A percentile compares a stretch with the other conserved stretches of the same genome.
phyloP scores from a whole-genome alignment of 1,140 invertebrate genomes.

The Nymphalis io region DNA sequence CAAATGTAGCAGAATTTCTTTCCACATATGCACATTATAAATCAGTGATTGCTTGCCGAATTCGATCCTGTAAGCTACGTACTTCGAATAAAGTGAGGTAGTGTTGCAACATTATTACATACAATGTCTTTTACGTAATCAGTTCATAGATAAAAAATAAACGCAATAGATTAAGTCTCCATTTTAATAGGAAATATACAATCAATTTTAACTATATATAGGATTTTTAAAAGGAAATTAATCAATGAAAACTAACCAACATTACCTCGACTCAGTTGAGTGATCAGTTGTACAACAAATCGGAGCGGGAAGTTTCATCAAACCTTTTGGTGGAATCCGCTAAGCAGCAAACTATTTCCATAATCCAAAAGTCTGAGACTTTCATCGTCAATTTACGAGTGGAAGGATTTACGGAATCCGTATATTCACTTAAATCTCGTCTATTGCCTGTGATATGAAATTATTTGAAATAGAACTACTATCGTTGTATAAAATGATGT shows the following conservation, averaged over 20 bases:
- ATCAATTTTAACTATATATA: too few relatives aligned
- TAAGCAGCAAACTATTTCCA: constrained; percentile 9
- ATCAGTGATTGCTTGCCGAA: too few relatives aligned
- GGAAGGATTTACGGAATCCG: constrained; percentile 9
- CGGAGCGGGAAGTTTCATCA: constrained; percentile 2
- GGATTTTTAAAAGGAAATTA: too few relatives aligned
- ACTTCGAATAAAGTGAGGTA: too few relatives aligned
- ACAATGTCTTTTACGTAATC: too few relatives aligned
- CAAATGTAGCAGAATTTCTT: too few relatives aligned
- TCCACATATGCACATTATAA: too few relatives aligned
- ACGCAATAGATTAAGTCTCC: too few relatives aligned
- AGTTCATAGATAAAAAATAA: too few relatives aligned
- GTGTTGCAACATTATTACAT: too few relatives aligned
- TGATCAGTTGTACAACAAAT: neutral
- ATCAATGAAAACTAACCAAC: constrained; percentile 8
- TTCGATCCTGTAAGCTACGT: too few relatives aligned
- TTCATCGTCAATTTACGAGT: constrained; percentile 11
- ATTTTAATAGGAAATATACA: too few relatives aligned
- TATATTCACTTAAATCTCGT: constrained; percentile 1
- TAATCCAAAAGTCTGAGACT: constrained; percentile 11
- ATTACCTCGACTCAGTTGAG: neutral
- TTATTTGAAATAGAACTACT: neutral
- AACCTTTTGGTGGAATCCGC: neutral
- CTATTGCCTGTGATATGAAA: constrained; percentile 1
- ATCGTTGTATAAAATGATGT: neutral